These are phyloP conservation scores for Drosophila willistoni DNA, from an alignment of 1,140 invertebrate species.

Conservation along the genomic window DNA sequence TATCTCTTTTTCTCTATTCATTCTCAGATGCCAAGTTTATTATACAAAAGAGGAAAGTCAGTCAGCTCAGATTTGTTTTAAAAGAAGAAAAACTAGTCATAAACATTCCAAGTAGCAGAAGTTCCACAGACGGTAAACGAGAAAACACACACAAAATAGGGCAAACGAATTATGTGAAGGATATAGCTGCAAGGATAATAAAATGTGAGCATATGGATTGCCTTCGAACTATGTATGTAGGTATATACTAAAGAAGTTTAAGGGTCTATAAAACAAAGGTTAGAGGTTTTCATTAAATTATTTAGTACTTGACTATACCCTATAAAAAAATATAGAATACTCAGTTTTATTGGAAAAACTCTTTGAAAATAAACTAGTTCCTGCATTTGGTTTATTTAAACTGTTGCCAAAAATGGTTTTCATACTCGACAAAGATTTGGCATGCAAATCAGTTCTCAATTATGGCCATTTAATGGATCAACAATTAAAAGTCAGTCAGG, in stretches of 20 bases:
- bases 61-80: conserved; percentile 14
- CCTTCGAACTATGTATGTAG: background rate
- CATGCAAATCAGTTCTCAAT: background rate
- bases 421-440: background rate
- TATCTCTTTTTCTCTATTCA: background rate
- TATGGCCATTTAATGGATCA: background rate
- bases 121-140: conserved; percentile 33
- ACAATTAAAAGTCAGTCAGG: conserved; percentile 37
- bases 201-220: conserved; percentile 34
- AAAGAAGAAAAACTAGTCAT: conserved; percentile 23
- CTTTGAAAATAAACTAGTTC: too few relatives aligned
- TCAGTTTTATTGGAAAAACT: too few relatives aligned
- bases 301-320: too few relatives aligned
- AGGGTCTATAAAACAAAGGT: conserved; percentile 38
- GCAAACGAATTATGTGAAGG: conserved; percentile 53
- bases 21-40: conserved; percentile 1
- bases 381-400: too few relatives aligned
- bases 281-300: background rate
- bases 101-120: conserved; percentile 25
- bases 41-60: background rate
- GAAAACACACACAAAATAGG: conserved; percentile 50
- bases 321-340: too few relatives aligned
- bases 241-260: background rate
- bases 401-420: too few relatives aligned
- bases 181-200: conserved; percentile 53